Base-by-base conservation (phyloP, 2,888 invertebrate genomes). In the Leuctra nigra region DNA sequence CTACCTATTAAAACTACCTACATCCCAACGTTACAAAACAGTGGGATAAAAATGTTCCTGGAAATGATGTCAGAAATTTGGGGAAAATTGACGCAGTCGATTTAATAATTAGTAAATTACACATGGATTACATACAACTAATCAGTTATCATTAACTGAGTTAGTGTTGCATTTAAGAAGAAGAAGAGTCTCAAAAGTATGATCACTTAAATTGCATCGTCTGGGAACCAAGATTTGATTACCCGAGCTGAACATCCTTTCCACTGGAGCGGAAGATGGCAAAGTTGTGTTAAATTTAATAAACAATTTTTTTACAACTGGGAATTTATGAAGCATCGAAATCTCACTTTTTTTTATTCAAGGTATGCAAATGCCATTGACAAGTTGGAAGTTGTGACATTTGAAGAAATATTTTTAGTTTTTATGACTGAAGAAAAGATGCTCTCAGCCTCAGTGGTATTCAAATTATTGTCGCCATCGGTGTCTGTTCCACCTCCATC, bases 241-340 rank as follows among this genome's bases (percentile, higher is more conserved):
- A 23, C 52, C 56, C 1, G 48, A 29, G 35, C 52, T 56, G 24
- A 56, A 56, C 47, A 52, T 29, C 22, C 38, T 33, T 44, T 56
- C 56, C 29, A 56, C 56, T 22, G 41, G 41, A 41, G 56, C 52
- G 18, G 56, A 56, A 18, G 41, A 52, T 22, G 52, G 38, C 13
- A 56, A 23, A 13, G 52, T 41, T 16, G 52, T 56, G 25, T 56
- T 56, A 50, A 39, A 56, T 39, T 56, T 56, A 1, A 29, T n/a
- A 25, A 56, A 50, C 35, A 52, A 14, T 39, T 50, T 50, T 56
- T 56, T 50, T 22, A 56, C 35, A 13, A 48, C 11, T 25, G 52
- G 56, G 24, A 36, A 56, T 29, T 39, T 29, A 7, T 56, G 36
- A 14, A 56, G 44, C 50, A 41, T 56, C 2, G 39, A 24, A 13